Base-by-base conservation (phyloP, 2,113 vertebrate species). In the Istiophorus platypterus region DNA sequence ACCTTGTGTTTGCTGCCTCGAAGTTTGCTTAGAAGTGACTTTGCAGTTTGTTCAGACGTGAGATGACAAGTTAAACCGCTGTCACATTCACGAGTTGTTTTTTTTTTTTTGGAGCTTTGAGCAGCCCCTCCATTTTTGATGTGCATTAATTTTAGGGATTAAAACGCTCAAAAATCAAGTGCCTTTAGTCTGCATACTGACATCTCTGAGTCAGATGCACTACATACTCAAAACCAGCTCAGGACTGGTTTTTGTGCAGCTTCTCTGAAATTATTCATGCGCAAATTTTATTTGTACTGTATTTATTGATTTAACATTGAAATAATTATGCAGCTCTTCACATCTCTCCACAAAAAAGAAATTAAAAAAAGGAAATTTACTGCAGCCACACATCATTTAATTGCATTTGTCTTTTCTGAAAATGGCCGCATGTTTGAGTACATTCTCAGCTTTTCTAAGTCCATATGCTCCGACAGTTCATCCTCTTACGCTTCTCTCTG, bases 401-500 rank as follows among this genome's bases (percentile, higher is more conserved):
- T 47, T 9, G 9, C 10, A 51, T 51, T 51, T 51, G 20, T 51
- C 18, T 51, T 22, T 20, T 51, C 49, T 51, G 20, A 7, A 5
- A 7, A 18, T 18, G 45, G 20, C 4, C 7, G 20, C 61, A 63
- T 34, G 14, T 63, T 39, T 41, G 1, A 24, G 13, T 41, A n/a
- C 22, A n/a, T 63, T 34, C 31, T 6, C 31, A 34, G 6, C 31
- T 56, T 58, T 57, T 49, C 59, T 26, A 66, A 51, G 47, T 20
- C 3, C 8, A 2, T 49, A 18, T 7, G 5, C 26, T 24, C 54
- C 4, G 39, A 68, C n/a, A 31, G 45, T 51, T 68, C 18, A 31
- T 51, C 70, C 51, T 57, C 5, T 47, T 26, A 4, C 1, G 20
- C 51, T 78, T 72, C 57, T 72, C 45, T 62, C 64, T 65, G 39